Percentiles rank a stretch among this genome's conserved stretches.
Evolutionary conservation across 2,888 invertebrate species (phyloP).

Genomic region (Tortrix viridana): DNA sequence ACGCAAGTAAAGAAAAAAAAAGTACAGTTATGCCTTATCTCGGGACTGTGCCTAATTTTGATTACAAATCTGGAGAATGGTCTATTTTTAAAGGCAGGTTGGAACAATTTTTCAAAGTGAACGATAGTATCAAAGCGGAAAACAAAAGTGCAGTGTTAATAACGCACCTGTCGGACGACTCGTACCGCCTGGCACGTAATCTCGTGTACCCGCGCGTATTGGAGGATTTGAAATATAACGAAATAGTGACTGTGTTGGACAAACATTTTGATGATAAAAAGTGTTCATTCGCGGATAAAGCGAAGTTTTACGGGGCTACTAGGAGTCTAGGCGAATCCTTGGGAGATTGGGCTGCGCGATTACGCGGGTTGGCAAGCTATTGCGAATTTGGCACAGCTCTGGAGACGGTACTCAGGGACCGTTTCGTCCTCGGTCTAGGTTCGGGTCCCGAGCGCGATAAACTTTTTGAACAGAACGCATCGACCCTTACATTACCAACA

Average conservation of each 20-base stretch:
- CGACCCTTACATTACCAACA: slow-evolving; percentile 31
- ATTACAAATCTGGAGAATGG: no score
- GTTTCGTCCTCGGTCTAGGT: slow-evolving; percentile 41
- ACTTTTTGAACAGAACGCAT: slow-evolving; percentile 34
- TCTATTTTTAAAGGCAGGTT: no score
- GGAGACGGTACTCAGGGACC: slow-evolving; percentile 39
- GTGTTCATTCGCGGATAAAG: slow-evolving; percentile 32
- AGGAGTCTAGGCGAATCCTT: slow-evolving; percentile 13
- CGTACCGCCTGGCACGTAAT: slow-evolving; percentile 20
- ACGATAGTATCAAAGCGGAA: not conserved
- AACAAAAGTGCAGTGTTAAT: not conserved
- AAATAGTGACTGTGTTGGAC: not conserved
- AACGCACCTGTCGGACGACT: slow-evolving; percentile 12
- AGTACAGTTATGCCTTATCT: no score
- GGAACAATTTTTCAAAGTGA: no score
- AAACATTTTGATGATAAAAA: slow-evolving; percentile 34
- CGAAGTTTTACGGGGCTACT: slow-evolving; percentile 29
- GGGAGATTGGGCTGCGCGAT: slow-evolving; percentile 36
- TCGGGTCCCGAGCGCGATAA: slow-evolving; percentile 39
- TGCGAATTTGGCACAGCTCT: slow-evolving; percentile 41
- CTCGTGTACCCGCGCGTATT: slow-evolving; percentile 23
- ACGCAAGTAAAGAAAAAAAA: no score
- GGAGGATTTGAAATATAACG: not conserved
- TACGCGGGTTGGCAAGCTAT: slow-evolving; percentile 32
- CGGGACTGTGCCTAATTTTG: no score